Conservation (phyloP, 2,888 invertebrate species). For the Microdon myrmicae region DNA sequence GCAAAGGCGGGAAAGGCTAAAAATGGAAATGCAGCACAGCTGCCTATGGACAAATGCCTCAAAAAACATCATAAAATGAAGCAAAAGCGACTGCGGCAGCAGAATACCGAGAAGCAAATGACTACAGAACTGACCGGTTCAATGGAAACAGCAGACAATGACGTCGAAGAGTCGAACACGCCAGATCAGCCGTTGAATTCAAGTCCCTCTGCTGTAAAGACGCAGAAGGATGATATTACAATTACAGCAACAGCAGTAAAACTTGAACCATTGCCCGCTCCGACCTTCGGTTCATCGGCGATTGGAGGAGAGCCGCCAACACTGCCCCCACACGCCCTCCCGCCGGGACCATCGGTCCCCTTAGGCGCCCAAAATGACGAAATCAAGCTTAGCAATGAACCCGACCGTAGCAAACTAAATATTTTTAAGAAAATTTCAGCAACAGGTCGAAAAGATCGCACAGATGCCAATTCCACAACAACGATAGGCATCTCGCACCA, state of each 20-base stretch:
- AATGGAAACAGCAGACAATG: background rate
- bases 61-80: conserved; percentile 38
- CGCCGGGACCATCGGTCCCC: conserved; percentile 2
- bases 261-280: background rate
- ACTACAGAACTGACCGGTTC: conserved; percentile 4
- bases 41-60: conserved; percentile 21
- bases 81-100: conserved; percentile 33
- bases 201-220: background rate
- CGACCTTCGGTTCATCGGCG: background rate
- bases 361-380: conserved; percentile 32
- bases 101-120: conserved; percentile 24
- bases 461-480: conserved; percentile 2
- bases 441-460: conserved; percentile 71
- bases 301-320: background rate
- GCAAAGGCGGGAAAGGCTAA: conserved; percentile 31
- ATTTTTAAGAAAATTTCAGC: conserved; percentile 88
- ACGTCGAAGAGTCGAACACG: background rate
- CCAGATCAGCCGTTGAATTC: background rate
- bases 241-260: background rate
- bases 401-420: conserved; percentile 85
- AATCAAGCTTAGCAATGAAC: conserved; percentile 77
- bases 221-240: conserved; percentile 15
- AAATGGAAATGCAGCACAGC: conserved; percentile 6
- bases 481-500: background rate
- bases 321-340: background rate